Evolutionary conservation across 2,113 vertebrate genomes (phyloP).

Genomic region (Oncorhynchus gorbuscha): DNA sequence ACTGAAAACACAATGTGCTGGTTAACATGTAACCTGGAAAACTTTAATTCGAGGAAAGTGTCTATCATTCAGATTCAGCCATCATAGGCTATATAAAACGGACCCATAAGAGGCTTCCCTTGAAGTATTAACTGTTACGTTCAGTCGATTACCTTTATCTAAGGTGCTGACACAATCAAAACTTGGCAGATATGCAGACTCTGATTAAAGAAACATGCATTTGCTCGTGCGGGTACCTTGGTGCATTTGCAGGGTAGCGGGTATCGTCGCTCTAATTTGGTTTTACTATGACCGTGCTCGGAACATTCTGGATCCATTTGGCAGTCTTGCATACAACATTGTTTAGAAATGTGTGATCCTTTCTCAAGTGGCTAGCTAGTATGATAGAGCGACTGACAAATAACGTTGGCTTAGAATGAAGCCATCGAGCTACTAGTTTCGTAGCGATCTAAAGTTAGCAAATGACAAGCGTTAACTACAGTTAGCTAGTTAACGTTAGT

Average conservation of each 20-base stretch:
- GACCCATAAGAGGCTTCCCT: no score
- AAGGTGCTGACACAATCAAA: constrained; percentile 52
- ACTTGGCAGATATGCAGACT: constrained; percentile 54
- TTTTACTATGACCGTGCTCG: not conserved
- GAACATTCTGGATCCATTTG: not conserved
- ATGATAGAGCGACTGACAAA: not conserved
- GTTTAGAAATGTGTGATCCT: not conserved
- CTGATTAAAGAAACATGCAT: constrained; percentile 46
- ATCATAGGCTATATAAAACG: no score
- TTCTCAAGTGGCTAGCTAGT: not conserved
- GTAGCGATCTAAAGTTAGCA: no score
- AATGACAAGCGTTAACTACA: no score
- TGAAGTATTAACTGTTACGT: not conserved
- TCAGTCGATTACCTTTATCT: constrained; percentile 28
- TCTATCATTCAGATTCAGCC: no score
- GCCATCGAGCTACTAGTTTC: not conserved
- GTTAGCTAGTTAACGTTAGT: no score
- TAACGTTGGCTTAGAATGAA: not conserved
- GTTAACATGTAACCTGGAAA: no score
- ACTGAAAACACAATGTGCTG: not conserved
- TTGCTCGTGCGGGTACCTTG: constrained; percentile 16
- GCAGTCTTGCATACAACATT: not conserved
- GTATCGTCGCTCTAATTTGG: constrained; percentile 40
- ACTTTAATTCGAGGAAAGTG: no score
- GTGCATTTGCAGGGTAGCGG: constrained; percentile 48